Evolutionary conservation across 37 sponge, comb jelly and placozoan species (phyloP), one percentile per base, ranked within the genome.

Genomic region (Halichondria panicea): DNA sequence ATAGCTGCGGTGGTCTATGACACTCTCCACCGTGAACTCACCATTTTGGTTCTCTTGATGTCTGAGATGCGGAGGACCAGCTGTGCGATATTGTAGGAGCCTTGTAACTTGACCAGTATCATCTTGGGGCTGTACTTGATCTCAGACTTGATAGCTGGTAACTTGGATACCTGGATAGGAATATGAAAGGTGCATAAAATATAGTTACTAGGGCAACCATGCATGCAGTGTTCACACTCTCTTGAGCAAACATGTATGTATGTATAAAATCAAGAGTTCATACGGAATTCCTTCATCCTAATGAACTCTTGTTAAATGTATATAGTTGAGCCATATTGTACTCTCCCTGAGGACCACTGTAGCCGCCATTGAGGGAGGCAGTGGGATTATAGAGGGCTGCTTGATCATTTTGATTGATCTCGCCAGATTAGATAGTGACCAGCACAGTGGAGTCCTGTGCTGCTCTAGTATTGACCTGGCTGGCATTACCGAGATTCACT

Each of bases 31-130:
- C 40, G 35, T 22, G 9, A 64, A n/a, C n/a, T n/a, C 56, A 93
- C 93, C 97, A 96, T 96, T 67, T 96, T 96, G 13, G 75, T 72
- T 43, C 88, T 84, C 78, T 88, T 92, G 41, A 93, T 78, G 66
- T 96, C 97, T 27, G 74, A 59, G 54, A 96, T 89, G 7, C 76
- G 75, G 6, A 92, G 67, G 41, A 37, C 53, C 28, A 96, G 45
- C 58, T 84, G 76, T 0, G 97, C 76, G 66, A 96, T 77, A 32
- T 55, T 79, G 79, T 78, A 84, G 41, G 90, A 84, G 52, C 89
- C 83, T 19, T 55, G 43, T 41, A 96, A 50, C 79, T 93, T 92
- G 43, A 89, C 87, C 43, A 96, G 87, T n/a, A 87, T 89, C 58
- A 81, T 70, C n/a, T 66, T 77, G 19, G 94, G 78, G 31, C 87